Conservation (phyloP, 2,797 vertebrate species). For the Mormyrops attenuatus region DNA sequence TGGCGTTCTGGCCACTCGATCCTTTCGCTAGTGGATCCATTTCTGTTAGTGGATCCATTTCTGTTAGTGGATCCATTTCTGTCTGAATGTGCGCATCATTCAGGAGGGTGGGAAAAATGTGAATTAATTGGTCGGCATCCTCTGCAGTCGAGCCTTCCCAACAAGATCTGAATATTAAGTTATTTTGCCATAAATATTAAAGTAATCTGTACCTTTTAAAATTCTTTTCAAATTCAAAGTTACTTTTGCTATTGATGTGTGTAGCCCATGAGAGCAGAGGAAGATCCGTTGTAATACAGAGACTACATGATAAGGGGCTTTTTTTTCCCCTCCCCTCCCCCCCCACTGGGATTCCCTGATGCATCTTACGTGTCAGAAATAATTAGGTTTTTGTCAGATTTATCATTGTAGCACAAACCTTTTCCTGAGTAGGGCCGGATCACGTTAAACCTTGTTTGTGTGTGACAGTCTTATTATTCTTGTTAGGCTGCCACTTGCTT, state of each 20-base stretch:
- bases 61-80: conserved; percentile 28
- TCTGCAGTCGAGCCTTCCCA: conserved; percentile 50
- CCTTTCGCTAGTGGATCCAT: too few species aligned
- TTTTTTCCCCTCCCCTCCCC: conserved; percentile 45
- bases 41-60: conserved; percentile 30
- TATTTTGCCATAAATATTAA: conserved; percentile 96
- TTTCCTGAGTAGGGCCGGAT: conserved; percentile 86
- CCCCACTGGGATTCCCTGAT: conserved; percentile 87
- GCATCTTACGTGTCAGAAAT: conserved; percentile 99
- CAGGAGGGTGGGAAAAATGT: conserved; percentile 33
- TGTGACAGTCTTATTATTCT: conserved; percentile 99
- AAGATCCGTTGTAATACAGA: conserved; percentile 88
- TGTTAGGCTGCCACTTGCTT: conserved; percentile 89
- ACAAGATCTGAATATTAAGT: conserved; percentile 92
- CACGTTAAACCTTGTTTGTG: conserved; percentile 99
- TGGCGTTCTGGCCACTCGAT: background rate
- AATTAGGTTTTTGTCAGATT: conserved; percentile 99
- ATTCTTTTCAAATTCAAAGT: conserved; percentile 97
- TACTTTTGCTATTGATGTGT: conserved; percentile 80
- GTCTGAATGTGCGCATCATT: background rate
- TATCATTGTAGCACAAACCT: conserved; percentile 97
- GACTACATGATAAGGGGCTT: conserved; percentile 89
- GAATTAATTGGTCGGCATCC: conserved; percentile 55
- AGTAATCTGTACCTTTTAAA: conserved; percentile 99
- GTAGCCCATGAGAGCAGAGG: conserved; percentile 87